Evolutionary conservation across 2,888 invertebrate genomes (phyloP).

Genomic region (Macrosiphum euphorbiae): DNA sequence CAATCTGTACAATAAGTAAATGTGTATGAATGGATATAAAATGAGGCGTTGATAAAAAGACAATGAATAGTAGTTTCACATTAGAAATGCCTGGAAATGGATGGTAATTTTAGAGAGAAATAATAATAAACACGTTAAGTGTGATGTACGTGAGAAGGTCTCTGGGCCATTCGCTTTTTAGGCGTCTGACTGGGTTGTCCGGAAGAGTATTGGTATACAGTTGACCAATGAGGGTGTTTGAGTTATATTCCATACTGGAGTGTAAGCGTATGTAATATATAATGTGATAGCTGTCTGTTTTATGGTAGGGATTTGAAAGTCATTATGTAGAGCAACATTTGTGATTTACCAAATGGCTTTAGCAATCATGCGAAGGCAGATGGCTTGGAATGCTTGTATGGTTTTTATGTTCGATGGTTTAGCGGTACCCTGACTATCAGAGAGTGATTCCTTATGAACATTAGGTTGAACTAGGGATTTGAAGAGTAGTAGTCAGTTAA

Average conservation of each 20-base stretch:
- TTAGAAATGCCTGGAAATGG: not conserved
- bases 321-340: constrained; percentile 10
- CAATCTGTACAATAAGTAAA: not conserved
- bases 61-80: not conserved
- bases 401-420: constrained; percentile 24
- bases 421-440: not conserved
- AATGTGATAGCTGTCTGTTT: constrained; percentile 29
- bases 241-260: too few relatives aligned
- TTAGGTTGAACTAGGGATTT: not conserved
- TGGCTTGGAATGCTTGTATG: constrained; percentile 22
- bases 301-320: too few relatives aligned
- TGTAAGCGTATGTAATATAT: not conserved
- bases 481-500: not conserved
- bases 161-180: too few relatives aligned
- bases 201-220: not conserved
- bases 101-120: not conserved
- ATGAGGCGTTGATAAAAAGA: not conserved
- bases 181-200: not conserved
- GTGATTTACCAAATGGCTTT: constrained; percentile 35
- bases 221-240: not conserved
- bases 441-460: constrained; percentile 6
- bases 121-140: not conserved
- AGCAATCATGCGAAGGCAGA: constrained; percentile 12
- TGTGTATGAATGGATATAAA: not conserved
- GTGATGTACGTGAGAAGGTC: too few relatives aligned